Evolutionary conservation across 2,797 vertebrate species (phyloP).

Genomic region (Phrynocephalus forsythii): DNA sequence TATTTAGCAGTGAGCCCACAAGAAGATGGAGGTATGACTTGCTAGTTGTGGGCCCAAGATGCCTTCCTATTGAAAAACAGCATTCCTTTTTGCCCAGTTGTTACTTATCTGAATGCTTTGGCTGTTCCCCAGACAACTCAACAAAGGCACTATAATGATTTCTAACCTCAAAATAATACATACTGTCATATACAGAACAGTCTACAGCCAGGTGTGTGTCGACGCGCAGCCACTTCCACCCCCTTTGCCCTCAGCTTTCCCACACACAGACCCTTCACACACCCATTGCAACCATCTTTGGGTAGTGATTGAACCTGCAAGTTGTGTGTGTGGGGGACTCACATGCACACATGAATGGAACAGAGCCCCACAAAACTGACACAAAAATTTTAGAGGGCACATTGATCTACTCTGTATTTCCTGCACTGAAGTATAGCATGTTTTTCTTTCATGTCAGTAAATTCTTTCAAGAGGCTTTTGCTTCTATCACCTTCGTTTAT

Average conservation of each 20-base stretch:
- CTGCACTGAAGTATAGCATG: background rate
- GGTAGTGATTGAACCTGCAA: too few relatives aligned
- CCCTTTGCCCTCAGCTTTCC: too few relatives aligned
- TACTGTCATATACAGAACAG: too few relatives aligned
- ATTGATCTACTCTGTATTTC: conserved; percentile 2
- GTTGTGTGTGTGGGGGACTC: too few relatives aligned
- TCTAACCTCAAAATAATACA: too few relatives aligned
- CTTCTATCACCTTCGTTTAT: conserved; percentile 11
- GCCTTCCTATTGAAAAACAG: background rate
- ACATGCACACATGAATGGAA: too few relatives aligned
- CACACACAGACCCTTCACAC: too few relatives aligned
- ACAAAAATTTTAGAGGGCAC: background rate
- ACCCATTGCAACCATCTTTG: too few relatives aligned
- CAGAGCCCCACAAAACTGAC: background rate
- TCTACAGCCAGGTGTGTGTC: too few relatives aligned
- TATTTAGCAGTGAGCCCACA: background rate
- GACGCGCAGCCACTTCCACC: too few relatives aligned
- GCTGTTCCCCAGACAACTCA: background rate
- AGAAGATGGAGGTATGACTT: background rate
- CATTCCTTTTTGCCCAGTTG: background rate
- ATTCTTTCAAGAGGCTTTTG: background rate
- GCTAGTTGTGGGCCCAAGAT: background rate
- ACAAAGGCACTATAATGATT: background rate
- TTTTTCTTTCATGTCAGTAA: background rate
- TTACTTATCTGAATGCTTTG: conserved; percentile 1